Base-by-base conservation (phyloP, 2,113 vertebrate species). In the Lampris incognitus region DNA sequence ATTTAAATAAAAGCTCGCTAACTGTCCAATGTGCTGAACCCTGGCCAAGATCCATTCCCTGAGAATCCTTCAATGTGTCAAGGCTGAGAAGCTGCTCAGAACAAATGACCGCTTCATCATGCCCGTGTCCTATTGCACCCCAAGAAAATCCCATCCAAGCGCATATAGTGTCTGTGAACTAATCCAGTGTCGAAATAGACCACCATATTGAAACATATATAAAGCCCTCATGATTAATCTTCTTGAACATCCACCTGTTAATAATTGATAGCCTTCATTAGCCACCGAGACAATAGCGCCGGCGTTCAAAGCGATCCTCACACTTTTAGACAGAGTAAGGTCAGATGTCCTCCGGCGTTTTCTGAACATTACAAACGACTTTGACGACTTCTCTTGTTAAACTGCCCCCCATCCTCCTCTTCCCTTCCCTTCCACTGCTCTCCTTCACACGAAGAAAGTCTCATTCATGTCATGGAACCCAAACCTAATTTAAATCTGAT, bases 301-400 rank as follows among this genome's bases (percentile, higher is more conserved):
- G 76, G 71, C 72, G 69, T 78, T 78, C 72, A 78, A 78, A 78
- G 46, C 60, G 38, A 63, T 49, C 38, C 13, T 63, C 69, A 57
- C 56, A 58, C 24, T 63, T 48, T 8, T 9, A 49, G 61, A 59
- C 46, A 59, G 46, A 65, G 52, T 41, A 55, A 66, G 68, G 76
- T 72, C 76, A 69, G 54, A 57, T 66, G 42, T 72, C 46, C 24
- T 6, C 50, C 49, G 62, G 60, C 64, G 36, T 42, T 42, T 62
- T 64, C 24, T 24, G 9, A 56, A 44, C 39, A 72, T 66, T 78
- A 78, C 61, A 74, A 56, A 65, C 46, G 39, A 52, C 70, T 54
- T 40, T 24, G 50, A 39, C 9, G 13, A 38, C 52, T 55, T 74
- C 56, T 37, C 13, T 56, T 46, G 44, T 46, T 46, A 46, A 46